Evolutionary conservation across 2,888 invertebrate species (phyloP), one percentile per base, ranked within the genome.

Genomic region (Drosophila ezoana): DNA sequence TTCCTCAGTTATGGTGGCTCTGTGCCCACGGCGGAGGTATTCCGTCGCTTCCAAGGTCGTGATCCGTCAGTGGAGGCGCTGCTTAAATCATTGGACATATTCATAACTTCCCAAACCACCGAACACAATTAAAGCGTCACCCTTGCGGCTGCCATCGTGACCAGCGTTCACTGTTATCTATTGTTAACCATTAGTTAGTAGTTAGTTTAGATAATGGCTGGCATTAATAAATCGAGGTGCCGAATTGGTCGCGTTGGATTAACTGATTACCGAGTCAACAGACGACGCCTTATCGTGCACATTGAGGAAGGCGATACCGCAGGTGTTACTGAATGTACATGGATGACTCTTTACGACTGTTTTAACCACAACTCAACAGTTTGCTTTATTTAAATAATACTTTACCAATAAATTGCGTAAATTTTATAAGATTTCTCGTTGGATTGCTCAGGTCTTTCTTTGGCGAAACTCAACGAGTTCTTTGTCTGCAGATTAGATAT

Each of bases 31-130:
- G 95, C 94, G 70, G 97, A 98, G 93, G 95, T 97, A 6, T 99
- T 99, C 92, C 94, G 98, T 62, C 94, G 96, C 89, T 99, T 98
- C 92, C 94, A 97, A 72, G 98, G 98, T 1, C 94, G 98, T 52
- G 98, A 99, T 93, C 98, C 98, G 0, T 96, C 96, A 1, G 95
- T 96, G 0, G 95, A 96, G 89, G 97, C 97, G 0, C 92, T 98
- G 40, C 92, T 98, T 0, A 95, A 90, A 61, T 91, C 91, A 0
- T 74, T 92, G 61, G 79, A 91, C 63, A 82, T 92, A 53, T 81
- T 80, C 9, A 72, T 72, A 16, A 74, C 84, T n/a, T 86, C 91
- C 18, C 91, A 90, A 60, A 90, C 91, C 38, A 86, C 88, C n/a
- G 90, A 84, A 33, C 54, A 73, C 66, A 88, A 79, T 58, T 86